A percentile compares a stretch with the other conserved stretches of the same genome.
Evolutionary conservation across 2,888 invertebrate species (phyloP).

Genomic region (Drosophila crucigera): DNA sequence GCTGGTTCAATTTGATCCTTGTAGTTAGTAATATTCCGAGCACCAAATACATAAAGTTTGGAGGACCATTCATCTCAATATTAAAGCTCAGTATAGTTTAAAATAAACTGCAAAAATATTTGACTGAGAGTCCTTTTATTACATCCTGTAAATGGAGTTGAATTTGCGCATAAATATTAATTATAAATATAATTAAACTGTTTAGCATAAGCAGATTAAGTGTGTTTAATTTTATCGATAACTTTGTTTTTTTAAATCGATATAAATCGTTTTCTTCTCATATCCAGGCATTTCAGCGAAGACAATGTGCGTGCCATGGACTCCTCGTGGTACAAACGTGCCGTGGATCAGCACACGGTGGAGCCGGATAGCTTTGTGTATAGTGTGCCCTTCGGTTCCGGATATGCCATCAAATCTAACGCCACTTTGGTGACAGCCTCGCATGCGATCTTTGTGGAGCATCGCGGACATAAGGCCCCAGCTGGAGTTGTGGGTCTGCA

Average conservation of each 20-base stretch:
- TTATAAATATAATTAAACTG: background rate
- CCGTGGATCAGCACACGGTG: slow-evolving; percentile 94
- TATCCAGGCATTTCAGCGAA: slow-evolving; percentile 91
- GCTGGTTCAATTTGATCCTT: background rate
- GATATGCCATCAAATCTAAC: slow-evolving; percentile 85
- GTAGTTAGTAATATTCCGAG: background rate
- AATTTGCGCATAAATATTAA: background rate
- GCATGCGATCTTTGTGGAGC: slow-evolving; percentile 95
- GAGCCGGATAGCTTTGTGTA: slow-evolving; percentile 96
- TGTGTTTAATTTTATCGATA: background rate
- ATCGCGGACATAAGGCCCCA: slow-evolving; percentile 93
- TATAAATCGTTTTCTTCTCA: background rate
- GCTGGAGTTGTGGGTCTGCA: slow-evolving; percentile 97
- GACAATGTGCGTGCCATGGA: slow-evolving; percentile 93
- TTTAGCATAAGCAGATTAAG: background rate
- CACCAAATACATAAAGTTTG: background rate
- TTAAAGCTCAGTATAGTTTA: too few species aligned
- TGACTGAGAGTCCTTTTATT: background rate
- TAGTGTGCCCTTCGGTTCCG: slow-evolving; percentile 87
- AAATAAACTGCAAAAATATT: too few species aligned
- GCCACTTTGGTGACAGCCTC: slow-evolving; percentile 93
- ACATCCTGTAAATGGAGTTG: background rate
- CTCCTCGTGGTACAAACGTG: slow-evolving; percentile 95
- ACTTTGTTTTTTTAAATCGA: background rate
- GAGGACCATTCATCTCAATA: background rate